phyloP scores from a whole-genome alignment of 1,140 invertebrate genomes.

The Nylanderia fulva region DNA sequence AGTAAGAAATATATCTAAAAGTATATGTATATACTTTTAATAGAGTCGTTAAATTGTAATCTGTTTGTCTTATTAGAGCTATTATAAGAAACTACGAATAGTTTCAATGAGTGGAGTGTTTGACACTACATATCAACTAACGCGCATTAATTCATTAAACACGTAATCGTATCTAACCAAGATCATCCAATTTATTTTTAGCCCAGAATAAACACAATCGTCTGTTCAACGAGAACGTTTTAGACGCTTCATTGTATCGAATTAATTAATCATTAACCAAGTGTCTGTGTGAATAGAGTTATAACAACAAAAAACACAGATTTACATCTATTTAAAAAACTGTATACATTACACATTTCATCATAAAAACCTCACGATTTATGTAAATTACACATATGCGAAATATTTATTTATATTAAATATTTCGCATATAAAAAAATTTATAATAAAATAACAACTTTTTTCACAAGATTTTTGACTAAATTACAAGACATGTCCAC shows the following conservation, averaged over 20 bases:
- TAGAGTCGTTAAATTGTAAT: too few species aligned
- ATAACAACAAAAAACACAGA: background rate
- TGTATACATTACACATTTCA: background rate
- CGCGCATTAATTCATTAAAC: constrained; percentile 43
- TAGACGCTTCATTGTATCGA: constrained; percentile 11
- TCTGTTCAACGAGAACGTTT: background rate
- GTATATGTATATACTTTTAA: too few species aligned
- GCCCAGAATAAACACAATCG: background rate
- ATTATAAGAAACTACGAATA: background rate
- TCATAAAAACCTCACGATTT: background rate
- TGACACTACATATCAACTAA: constrained; percentile 37
- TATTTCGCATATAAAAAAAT: too few species aligned
- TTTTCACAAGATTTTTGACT: background rate
- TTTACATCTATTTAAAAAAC: background rate
- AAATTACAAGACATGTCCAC: background rate
- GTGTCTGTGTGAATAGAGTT: background rate
- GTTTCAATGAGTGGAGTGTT: background rate
- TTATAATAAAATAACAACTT: background rate
- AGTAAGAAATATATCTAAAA: background rate
- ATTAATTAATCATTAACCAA: constrained; percentile 39
- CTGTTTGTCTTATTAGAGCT: constrained; percentile 11
- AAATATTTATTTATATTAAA: background rate
- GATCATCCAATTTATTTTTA: constrained; percentile 40
- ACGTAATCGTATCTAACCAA: constrained; percentile 5
- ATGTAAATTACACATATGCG: background rate